Evolutionary conservation across 2,797 vertebrate species (phyloP).

Genomic region (Danionella dracula): DNA sequence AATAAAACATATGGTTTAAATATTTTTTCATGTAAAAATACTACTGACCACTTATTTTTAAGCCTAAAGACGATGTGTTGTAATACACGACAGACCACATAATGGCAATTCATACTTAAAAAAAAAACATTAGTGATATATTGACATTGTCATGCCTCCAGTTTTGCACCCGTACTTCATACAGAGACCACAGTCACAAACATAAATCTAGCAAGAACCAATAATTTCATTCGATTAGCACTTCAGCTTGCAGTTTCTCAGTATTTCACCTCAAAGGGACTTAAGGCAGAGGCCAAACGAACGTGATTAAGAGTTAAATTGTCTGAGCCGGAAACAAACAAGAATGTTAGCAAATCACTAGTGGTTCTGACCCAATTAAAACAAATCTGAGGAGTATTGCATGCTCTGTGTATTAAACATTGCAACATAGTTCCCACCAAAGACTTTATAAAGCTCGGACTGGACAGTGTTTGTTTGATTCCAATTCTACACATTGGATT

Average conservation of each 20-base stretch:
- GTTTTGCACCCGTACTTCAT: no score
- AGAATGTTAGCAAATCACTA: neutral
- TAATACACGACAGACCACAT: no score
- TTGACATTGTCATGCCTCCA: no score
- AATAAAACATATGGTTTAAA: no score
- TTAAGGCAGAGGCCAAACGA: neutral
- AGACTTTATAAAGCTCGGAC: neutral
- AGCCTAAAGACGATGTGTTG: no score
- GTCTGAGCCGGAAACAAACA: neutral
- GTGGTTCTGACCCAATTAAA: neutral
- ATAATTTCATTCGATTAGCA: neutral
- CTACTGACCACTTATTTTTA: no score
- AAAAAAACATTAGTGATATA: no score
- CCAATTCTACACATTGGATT: conserved; percentile 1
- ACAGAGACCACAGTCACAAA: no score
- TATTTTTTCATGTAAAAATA: no score
- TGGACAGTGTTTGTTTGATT: neutral
- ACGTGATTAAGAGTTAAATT: conserved; percentile 2
- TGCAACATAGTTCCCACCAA: neutral
- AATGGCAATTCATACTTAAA: no score
- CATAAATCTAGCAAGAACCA: neutral
- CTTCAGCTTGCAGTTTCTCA: neutral
- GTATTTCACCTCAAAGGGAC: neutral
- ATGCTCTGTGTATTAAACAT: neutral
- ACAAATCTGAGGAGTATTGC: neutral